Conservation (phyloP, 2,113 vertebrate genomes). For the Arenaria interpres region DNA sequence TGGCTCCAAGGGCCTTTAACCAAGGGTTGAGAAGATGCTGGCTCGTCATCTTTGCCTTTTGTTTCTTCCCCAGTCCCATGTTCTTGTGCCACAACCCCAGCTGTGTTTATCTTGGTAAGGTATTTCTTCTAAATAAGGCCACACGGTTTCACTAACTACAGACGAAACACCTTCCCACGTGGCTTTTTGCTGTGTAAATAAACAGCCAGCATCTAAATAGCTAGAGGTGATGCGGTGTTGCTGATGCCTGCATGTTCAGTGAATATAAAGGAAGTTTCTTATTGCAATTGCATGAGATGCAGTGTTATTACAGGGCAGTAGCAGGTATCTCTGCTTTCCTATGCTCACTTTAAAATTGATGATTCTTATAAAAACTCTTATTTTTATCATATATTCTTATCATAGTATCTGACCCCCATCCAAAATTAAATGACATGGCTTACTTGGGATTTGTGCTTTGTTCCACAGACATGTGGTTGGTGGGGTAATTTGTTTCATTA, state of each 20-base stretch:
- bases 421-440: fast-evolving
- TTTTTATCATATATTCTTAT: background rate
- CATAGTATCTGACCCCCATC: background rate
- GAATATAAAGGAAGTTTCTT: background rate
- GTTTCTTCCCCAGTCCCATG: background rate
- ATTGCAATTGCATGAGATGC: background rate
- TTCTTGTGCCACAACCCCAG: constrained; percentile 8
- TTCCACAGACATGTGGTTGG: background rate
- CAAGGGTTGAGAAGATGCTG: constrained; percentile 16
- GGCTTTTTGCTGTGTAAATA: constrained; percentile 45
- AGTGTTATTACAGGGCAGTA: background rate
- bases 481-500: background rate
- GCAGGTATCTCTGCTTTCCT: background rate
- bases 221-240: background rate
- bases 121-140: constrained; percentile 43
- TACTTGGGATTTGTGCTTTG: background rate
- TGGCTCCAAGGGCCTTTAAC: background rate
- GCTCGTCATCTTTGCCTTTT: background rate
- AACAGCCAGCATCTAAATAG: constrained; percentile 37
- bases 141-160: constrained; percentile 17
- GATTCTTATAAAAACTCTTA: background rate
- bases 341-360: background rate
- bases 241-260: background rate
- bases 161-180: constrained; percentile 52
- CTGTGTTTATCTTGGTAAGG: constrained; percentile 51